Evolutionary conservation across 2,113 vertebrate genomes (phyloP), one percentile per base, ranked within the genome.

Genomic region (Chamaea fasciata): DNA sequence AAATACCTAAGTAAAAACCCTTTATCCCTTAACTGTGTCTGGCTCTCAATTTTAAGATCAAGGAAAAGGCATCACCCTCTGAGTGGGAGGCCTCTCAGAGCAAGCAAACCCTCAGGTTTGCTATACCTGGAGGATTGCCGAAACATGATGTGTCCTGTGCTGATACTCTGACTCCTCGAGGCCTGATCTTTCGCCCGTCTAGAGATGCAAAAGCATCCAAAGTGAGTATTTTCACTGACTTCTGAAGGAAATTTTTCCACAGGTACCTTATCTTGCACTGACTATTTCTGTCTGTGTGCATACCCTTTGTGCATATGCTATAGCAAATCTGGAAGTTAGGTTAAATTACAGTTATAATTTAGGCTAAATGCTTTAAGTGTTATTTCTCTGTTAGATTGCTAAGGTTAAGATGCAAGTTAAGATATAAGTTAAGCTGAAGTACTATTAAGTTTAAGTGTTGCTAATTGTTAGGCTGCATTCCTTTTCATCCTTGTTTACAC

Each of bases 101-200:
- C n/a, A n/a, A n/a, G n/a, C n/a, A n/a, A n/a, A n/a, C n/a, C n/a
- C n/a, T n/a, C n/a, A n/a, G n/a, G n/a, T n/a, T n/a, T n/a, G n/a
- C n/a, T n/a, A n/a, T n/a, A 49, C 65, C 13, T 49, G 24, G 33
- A 49, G 13, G 33, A 49, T 20, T 4, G 1, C 33, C 1, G 13
- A 28, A 68, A 14, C 24, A 37, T 3, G 1, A 6, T 6, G 0
- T 35, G 12, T 37, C 46, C 26, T 37, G 19, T n/a, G 3, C 65
- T 2, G 5, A 35, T 14, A 47, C 23, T 16, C 24, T 37, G n/a
- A 21, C 18, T 50, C n/a, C 26, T 50, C 4, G 2, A 28, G 26
- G 26, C n/a, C 46, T 15, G 5, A 50, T 69, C 26, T 26, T 69
- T 52, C 6, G 2, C 14, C 19, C 10, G 3, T 69, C 1, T 2